phyloP scores from a whole-genome alignment of 2,888 invertebrate species.

The Lymantria monacha region DNA sequence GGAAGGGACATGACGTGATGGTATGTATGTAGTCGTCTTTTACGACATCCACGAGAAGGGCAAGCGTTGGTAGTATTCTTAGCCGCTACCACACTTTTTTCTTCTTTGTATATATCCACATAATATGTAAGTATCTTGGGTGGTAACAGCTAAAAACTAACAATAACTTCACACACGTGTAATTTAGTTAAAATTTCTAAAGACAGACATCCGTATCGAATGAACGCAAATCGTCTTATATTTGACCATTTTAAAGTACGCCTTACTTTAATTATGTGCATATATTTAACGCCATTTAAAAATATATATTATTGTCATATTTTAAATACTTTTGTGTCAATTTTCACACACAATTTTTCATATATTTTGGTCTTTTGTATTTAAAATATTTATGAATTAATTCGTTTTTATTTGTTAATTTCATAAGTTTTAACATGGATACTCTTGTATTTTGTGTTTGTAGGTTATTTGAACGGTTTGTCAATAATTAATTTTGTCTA shows the following conservation, averaged over 20 bases:
- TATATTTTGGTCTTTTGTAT: slow-evolving; percentile 27
- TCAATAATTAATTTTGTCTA: slow-evolving; percentile 18
- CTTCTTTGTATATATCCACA: no score
- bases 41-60: no score
- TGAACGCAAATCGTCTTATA: slow-evolving; percentile 60
- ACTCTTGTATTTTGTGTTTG: slow-evolving; percentile 21
- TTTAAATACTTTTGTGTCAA: slow-evolving; percentile 32
- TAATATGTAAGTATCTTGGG: slow-evolving; percentile 11
- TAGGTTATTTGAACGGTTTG: slow-evolving; percentile 28
- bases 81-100: no score
- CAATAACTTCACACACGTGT: slow-evolving; percentile 36
- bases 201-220: slow-evolving; percentile 51
- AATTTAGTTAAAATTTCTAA: slow-evolving; percentile 16
- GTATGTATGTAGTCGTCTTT: no score
- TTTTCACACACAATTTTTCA: slow-evolving; percentile 26
- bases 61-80: no score
- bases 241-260: slow-evolving; percentile 47
- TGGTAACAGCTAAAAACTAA: slow-evolving; percentile 27
- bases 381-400: slow-evolving; percentile 47
- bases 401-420: slow-evolving; percentile 36
- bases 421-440: slow-evolving; percentile 12
- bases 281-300: slow-evolving; percentile 58
- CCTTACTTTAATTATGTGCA: slow-evolving; percentile 50
- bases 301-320: slow-evolving; percentile 38
- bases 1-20: no score